A percentile compares a stretch with the other conserved stretches of the same genome.
phyloP scores from a whole-genome alignment of 2,888 invertebrate genomes.

The Liopterus haemorrhoidalis region DNA sequence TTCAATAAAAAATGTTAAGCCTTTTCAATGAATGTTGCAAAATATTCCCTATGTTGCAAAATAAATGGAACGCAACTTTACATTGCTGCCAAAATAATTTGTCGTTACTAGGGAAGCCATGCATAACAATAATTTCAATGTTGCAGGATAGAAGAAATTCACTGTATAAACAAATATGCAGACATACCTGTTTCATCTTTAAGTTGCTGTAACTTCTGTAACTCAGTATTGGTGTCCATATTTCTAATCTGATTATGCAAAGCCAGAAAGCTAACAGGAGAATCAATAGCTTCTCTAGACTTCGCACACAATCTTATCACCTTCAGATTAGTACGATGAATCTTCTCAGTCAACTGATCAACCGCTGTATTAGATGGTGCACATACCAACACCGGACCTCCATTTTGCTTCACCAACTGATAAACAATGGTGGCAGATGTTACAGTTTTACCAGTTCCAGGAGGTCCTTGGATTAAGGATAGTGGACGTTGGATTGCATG shows the following conservation, averaged over 20 bases:
- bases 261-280: conserved; percentile 92
- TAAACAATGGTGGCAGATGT: conserved; percentile 99
- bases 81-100: too few relatives aligned
- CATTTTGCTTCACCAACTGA: conserved; percentile 90
- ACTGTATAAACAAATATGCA: too few relatives aligned
- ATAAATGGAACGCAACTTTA: too few relatives aligned
- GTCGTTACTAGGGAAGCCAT: too few relatives aligned
- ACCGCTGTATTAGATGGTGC: conserved; percentile 99
- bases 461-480: conserved; percentile 95
- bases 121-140: too few relatives aligned
- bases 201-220: conserved; percentile 90
- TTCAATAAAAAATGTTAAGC: too few relatives aligned
- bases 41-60: too few relatives aligned
- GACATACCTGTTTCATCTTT: conserved; percentile 98
- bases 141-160: too few relatives aligned
- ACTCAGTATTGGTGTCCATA: conserved; percentile 86
- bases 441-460: conserved; percentile 97
- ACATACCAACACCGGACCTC: conserved; percentile 93
- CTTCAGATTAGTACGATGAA: conserved; percentile 93
- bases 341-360: conserved; percentile 98
- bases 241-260: conserved; percentile 96
- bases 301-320: conserved; percentile 90
- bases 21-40: too few relatives aligned
- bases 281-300: conserved; percentile 96
- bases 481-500: conserved; percentile 94